Evolutionary conservation across 2,888 invertebrate genomes (phyloP).

Genomic region (Adelphocoris suturalis): DNA sequence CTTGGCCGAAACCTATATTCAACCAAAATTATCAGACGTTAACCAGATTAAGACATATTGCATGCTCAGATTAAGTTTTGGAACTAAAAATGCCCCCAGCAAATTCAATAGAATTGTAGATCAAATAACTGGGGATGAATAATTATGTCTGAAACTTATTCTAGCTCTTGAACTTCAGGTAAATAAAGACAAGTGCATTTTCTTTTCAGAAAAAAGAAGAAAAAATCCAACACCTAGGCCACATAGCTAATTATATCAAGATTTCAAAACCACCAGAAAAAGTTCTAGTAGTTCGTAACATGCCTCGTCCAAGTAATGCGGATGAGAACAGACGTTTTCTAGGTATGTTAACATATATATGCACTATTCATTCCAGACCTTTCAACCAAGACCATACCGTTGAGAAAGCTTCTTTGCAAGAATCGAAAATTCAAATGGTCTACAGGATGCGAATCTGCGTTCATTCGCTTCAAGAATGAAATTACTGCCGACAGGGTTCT

Average conservation of each 20-base stretch:
- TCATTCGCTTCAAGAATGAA: slow-evolving; percentile 74
- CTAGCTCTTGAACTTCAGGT: background rate
- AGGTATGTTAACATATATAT: background rate
- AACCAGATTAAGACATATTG: no score
- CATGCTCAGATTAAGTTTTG: slow-evolving; percentile 38
- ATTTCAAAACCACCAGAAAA: slow-evolving; percentile 69
- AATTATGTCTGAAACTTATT: background rate
- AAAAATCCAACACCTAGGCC: background rate
- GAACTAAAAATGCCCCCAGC: background rate
- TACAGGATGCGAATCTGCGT: slow-evolving; percentile 74
- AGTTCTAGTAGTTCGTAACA: slow-evolving; percentile 66
- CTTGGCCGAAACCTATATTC: no score
- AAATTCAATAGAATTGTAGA: slow-evolving; percentile 30
- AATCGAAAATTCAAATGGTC: slow-evolving; percentile 73
- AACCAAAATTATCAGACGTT: no score
- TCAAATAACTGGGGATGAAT: background rate
- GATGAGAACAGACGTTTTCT: slow-evolving; percentile 67
- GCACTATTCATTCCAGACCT: no score
- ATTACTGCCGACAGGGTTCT: slow-evolving; percentile 11
- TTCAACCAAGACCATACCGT: no score
- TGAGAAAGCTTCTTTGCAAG: slow-evolving; percentile 51
- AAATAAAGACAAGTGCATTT: slow-evolving; percentile 20
- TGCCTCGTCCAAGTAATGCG: slow-evolving; percentile 68
- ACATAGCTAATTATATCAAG: slow-evolving; percentile 14
- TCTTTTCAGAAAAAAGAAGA: slow-evolving; percentile 48